Base-by-base conservation (phyloP, 2,797 vertebrate genomes). In the Borostomias antarcticus region DNA sequence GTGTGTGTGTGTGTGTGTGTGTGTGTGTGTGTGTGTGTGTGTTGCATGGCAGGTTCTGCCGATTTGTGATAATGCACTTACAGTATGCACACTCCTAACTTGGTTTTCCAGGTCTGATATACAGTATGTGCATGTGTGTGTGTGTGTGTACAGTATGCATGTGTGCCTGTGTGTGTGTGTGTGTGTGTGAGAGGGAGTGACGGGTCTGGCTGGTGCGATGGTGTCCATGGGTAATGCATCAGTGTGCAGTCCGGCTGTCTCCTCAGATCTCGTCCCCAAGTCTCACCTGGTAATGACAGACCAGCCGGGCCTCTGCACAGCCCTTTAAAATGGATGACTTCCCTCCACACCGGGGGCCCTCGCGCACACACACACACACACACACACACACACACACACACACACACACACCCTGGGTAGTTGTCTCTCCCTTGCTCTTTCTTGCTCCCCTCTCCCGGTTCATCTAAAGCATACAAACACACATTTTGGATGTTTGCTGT, bases 21-120 rank as follows among this genome's bases (percentile, higher is more conserved):
- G 37, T 2, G 33, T 11, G 33, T 37, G 33, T 11, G 35, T 8
- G 1, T 35, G 11, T 3, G 3, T 37, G 37, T 7, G 62, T 1
- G 52, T 60, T 61, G 62, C 69, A 70, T 4, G 26, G 43, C 74
- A 74, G 77, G 58, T 75, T 84, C 75, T 81, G 62, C 81, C 81
- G 88, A 88, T 84, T 86, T 87, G 60, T 56, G 43, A 66, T 53
- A 0, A 2, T 33, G 74, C 37, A 77, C 82, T 85, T 90, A 87
- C 88, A 84, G 89, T 89, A 84, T 82, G 71, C 78, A 64, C 74
- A 48, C 47, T 19, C n/a, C 35, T 37, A 8, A 11, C 13, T 37
- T 37, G 35, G 35, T 37, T 37, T n/a, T n/a, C 35, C 35, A 37
- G n/a, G n/a, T 37, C 13, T 2, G 35, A 37, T 11, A 37, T 11